Evolutionary conservation across 2,797 vertebrate genomes (phyloP).

Genomic region (Podarcis lilfordi): DNA sequence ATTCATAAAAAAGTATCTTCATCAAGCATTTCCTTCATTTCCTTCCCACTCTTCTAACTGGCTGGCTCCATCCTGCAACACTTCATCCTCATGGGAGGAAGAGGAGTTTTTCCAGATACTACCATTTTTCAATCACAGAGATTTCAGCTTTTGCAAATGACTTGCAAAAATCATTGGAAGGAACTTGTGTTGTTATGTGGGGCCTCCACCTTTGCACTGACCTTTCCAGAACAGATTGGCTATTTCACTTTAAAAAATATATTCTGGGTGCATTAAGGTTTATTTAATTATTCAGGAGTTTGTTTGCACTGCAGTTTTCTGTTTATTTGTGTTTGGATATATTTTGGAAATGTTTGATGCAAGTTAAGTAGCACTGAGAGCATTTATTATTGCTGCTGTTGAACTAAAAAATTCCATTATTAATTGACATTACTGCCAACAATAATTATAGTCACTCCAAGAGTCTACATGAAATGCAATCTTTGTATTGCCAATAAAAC

Average conservation of each 20-base stretch:
- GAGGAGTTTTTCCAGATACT: background rate
- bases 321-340: background rate
- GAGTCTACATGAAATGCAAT: background rate
- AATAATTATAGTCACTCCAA: background rate
- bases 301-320: background rate
- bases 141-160: background rate
- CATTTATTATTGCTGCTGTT: background rate
- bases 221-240: background rate
- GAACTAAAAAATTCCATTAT: background rate
- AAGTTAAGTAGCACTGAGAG: background rate
- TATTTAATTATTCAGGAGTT: background rate
- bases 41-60: background rate
- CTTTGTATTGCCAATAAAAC: background rate
- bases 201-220: too few relatives aligned
- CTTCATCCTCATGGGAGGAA: background rate
- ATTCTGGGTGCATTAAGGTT: background rate
- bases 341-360: background rate
- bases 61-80: too few relatives aligned
- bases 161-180: background rate
- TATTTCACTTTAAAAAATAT: background rate
- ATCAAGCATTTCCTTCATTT: background rate
- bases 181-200: background rate
- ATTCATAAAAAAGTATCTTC: background rate
- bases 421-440: background rate
- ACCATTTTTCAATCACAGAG: background rate